Percentiles rank a stretch among this genome's conserved stretches.
Evolutionary conservation across 2,888 invertebrate genomes (phyloP).

Genomic region (Amphipyra tragopoginis): DNA sequence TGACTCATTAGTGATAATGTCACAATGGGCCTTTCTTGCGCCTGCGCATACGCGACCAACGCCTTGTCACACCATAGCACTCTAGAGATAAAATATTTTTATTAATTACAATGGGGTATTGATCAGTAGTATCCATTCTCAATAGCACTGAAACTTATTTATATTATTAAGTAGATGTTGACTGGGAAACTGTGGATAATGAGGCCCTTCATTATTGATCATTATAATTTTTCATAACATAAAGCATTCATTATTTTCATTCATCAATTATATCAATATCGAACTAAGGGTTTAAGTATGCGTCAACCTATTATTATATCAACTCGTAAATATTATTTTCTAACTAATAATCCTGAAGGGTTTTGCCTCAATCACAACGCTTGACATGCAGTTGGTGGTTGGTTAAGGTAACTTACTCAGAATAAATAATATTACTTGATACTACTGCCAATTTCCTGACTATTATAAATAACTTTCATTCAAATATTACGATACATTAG

Average conservation of each 20-base stretch:
- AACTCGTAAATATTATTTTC: no score
- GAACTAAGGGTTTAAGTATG: not conserved
- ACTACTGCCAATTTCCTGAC: no score
- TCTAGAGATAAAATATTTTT: slow-evolving; percentile 51
- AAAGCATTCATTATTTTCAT: slow-evolving; percentile 12
- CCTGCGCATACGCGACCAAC: slow-evolving; percentile 32
- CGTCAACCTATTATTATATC: no score
- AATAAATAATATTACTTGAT: no score
- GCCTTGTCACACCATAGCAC: slow-evolving; percentile 48
- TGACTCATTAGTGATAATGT: slow-evolving; percentile 71
- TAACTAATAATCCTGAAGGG: no score
- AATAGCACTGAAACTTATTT: slow-evolving; percentile 32
- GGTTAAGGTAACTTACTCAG: no score
- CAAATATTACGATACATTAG: no score
- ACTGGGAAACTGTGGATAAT: slow-evolving; percentile 20
- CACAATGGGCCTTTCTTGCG: slow-evolving; percentile 61
- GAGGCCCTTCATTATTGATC: slow-evolving; percentile 32
- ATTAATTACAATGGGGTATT: slow-evolving; percentile 54
- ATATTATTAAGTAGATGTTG: slow-evolving; percentile 5
- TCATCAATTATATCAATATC: slow-evolving; percentile 3
- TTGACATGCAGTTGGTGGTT: no score
- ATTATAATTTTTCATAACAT: slow-evolving; percentile 35
- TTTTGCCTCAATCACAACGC: no score
- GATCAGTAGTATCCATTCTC: slow-evolving; percentile 29
- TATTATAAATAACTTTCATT: no score